A percentile compares a stretch with the other conserved stretches of the same genome.
Evolutionary conservation across 2,888 invertebrate species (phyloP).

Genomic region (Xestia rhomboidea): DNA sequence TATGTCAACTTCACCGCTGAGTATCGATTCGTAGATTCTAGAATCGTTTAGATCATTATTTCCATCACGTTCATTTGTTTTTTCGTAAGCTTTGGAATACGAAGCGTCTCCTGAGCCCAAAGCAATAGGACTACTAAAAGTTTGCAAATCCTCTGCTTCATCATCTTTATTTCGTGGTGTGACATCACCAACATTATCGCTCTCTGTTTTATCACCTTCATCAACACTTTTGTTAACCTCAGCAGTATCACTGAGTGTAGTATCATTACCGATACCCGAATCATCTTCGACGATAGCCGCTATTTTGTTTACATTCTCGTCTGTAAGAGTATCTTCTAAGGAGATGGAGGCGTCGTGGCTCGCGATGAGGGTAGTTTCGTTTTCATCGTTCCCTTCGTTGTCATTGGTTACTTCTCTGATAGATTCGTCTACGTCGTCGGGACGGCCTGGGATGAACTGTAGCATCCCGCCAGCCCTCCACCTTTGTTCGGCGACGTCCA

Average conservation of each 20-base stretch:
- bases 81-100: conserved; percentile 7
- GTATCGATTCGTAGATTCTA: conserved; percentile 35
- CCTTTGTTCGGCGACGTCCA: conserved; percentile 81
- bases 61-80: conserved; percentile 11
- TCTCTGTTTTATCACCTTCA: conserved; percentile 17
- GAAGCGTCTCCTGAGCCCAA: conserved; percentile 38
- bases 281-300: conserved; percentile 64
- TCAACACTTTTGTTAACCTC: conserved; percentile 47
- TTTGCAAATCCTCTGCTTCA: background rate
- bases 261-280: conserved; percentile 70
- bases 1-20: conserved; percentile 52
- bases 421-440: conserved; percentile 67
- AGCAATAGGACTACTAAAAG: conserved; percentile 16
- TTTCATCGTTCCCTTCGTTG: conserved; percentile 70
- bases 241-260: conserved; percentile 55
- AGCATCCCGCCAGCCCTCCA: conserved; percentile 78
- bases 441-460: conserved; percentile 70
- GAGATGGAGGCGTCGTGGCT: conserved; percentile 77
- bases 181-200: conserved; percentile 3
- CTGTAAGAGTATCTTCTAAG: conserved; percentile 83
- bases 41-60: conserved; percentile 41
- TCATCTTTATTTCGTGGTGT: conserved; percentile 25
- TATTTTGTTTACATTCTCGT: conserved; percentile 68
- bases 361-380: conserved; percentile 79
- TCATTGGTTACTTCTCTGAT: conserved; percentile 60